phyloP scores from a whole-genome alignment of 2,113 vertebrate species.

The Urocitellus parryii region DNA sequence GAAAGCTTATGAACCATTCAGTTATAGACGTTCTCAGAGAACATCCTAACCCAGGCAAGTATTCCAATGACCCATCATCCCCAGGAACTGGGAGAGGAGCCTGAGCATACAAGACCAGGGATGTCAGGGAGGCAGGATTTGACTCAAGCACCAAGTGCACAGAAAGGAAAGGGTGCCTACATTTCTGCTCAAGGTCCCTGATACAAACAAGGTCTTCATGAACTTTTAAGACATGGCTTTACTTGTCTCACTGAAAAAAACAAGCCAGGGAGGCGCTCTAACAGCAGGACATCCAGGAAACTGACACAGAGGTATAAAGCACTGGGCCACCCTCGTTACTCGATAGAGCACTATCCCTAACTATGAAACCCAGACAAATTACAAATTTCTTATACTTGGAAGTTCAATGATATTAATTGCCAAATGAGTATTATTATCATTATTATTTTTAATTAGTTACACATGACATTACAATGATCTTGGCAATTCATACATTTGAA shows the following conservation, averaged over 20 bases:
- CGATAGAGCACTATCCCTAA: not conserved
- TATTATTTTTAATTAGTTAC: no score
- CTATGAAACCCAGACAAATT: not conserved
- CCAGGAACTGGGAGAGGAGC: not conserved
- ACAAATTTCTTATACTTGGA: not conserved
- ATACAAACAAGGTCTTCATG: not conserved
- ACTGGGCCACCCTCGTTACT: not conserved
- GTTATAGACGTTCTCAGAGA: not conserved
- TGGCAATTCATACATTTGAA: no score
- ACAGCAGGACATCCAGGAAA: not conserved
- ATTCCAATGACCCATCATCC: not conserved
- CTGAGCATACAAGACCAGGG: not conserved
- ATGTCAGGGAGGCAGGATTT: not conserved
- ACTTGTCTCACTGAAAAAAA: not conserved
- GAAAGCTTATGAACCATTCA: not conserved
- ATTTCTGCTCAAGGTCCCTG: not conserved
- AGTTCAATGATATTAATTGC: not conserved
- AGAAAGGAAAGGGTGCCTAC: not conserved
- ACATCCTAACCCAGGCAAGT: not conserved
- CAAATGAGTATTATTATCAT: not conserved
- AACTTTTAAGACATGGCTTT: not conserved
- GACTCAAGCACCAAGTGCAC: not conserved
- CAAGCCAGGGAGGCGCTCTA: not conserved
- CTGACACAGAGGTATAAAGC: not conserved
- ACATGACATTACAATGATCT: no score